Evolutionary conservation across 1,140 invertebrate species (phyloP).

Genomic region (Agraylea sexmaculata): DNA sequence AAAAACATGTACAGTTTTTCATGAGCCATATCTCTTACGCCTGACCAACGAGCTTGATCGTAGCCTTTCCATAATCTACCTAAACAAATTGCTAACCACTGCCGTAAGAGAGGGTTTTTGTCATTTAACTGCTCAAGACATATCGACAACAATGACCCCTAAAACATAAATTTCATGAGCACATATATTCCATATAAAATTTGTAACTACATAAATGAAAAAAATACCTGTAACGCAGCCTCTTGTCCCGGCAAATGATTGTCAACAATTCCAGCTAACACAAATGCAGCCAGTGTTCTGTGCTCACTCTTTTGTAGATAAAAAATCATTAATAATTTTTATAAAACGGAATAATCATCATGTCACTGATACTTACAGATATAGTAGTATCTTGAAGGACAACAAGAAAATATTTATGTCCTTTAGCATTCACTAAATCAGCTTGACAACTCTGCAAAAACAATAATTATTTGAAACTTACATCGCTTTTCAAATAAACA

Average conservation of each 20-base stretch:
- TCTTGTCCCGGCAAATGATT: slow-evolving; percentile 78
- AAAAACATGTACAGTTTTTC: slow-evolving; percentile 82
- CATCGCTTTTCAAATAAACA: slow-evolving; percentile 1
- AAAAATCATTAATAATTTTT: slow-evolving; percentile 14
- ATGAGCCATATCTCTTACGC: slow-evolving; percentile 88
- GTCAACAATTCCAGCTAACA: slow-evolving; percentile 85
- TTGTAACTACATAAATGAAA: slow-evolving; percentile 2
- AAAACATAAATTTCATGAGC: slow-evolving; percentile 19
- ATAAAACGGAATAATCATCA: background rate
- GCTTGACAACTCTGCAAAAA: slow-evolving; percentile 75
- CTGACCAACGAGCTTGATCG: slow-evolving; percentile 89
- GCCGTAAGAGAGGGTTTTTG: slow-evolving; percentile 55
- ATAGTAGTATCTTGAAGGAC: slow-evolving; percentile 78
- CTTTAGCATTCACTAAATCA: slow-evolving; percentile 90
- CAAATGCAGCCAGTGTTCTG: slow-evolving; percentile 83
- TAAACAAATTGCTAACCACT: slow-evolving; percentile 89
- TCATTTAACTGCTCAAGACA: slow-evolving; percentile 69
- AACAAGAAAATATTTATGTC: slow-evolving; percentile 89
- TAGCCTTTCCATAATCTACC: slow-evolving; percentile 90
- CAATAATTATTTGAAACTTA: slow-evolving; percentile 11
- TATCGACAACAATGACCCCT: slow-evolving; percentile 77
- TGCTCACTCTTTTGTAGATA: slow-evolving; percentile 62
- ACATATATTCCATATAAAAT: background rate
- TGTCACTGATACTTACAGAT: slow-evolving; percentile 46
- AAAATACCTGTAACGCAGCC: slow-evolving; percentile 51